Percentiles rank a stretch among this genome's conserved stretches.
phyloP scores from a whole-genome alignment of 2,797 vertebrate genomes.

The Sylvilagus floridanus region DNA sequence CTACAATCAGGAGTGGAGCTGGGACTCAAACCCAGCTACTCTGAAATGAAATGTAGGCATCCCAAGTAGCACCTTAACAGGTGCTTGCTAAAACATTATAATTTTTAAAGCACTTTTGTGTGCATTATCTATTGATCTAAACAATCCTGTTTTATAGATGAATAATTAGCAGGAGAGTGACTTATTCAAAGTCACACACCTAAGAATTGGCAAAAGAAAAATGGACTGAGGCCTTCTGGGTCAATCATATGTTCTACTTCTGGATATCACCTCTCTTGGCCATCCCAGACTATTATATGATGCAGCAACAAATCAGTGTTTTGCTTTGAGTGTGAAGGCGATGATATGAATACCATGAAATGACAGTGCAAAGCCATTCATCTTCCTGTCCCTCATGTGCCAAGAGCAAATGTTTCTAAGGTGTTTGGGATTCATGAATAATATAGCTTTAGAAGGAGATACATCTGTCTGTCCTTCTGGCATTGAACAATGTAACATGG shows the following conservation, averaged over 20 bases:
- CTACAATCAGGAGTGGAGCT: no score
- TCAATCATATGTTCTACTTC: background rate
- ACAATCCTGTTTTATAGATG: background rate
- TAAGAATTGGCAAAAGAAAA: background rate
- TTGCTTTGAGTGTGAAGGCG: background rate
- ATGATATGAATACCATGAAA: background rate
- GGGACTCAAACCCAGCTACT: no score
- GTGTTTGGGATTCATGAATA: constrained; percentile 2
- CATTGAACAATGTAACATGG: constrained; percentile 16
- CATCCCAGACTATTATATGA: background rate
- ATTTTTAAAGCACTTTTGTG: background rate
- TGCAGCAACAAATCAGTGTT: background rate
- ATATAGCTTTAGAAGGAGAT: constrained; percentile 3
- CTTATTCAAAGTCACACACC: background rate
- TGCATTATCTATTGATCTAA: background rate
- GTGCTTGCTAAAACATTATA: background rate
- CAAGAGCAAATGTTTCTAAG: background rate
- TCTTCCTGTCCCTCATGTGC: background rate
- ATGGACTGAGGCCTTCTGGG: background rate
- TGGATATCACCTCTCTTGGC: background rate
- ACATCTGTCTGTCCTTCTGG: constrained; percentile 4
- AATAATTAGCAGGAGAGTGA: background rate
- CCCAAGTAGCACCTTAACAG: no score
- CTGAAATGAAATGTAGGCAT: no score
- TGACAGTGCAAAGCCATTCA: background rate